Base-by-base conservation (phyloP, 1,140 invertebrate species). In the Lepidurus couesii region DNA sequence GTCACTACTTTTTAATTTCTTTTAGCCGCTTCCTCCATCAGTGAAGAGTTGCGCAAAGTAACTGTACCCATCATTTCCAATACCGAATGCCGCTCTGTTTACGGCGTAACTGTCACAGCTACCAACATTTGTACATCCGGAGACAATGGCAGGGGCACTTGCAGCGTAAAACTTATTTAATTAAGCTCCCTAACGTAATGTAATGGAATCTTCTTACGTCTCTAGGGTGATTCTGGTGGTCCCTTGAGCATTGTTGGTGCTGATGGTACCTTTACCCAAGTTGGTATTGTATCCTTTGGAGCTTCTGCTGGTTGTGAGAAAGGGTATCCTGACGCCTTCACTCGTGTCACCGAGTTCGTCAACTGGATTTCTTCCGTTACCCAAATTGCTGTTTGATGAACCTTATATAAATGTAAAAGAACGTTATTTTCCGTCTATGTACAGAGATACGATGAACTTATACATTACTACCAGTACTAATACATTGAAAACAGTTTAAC, bases 181-280 rank as follows among this genome's bases (percentile, higher is more conserved):
- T 34, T 34, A 1, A 34, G 26, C 26, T 34, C 26, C 26, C 21
- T 65, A 16, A n/a, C 21, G 16, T 65, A n/a, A 10, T 47, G 3
- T 10, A 21, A 13, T 65, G n/a, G 3, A 42, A 77, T 77, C 7
- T 24, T 16, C 45, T 79, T 79, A 73, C 83, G 80, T 78, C 82
- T 83, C 42, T 85, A 92, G 87, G 92, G 93, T 24, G 92, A 94
- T 81, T 93, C 92, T 4, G 92, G 92, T 44, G 91, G 91, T 0
- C 90, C 91, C 0, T 81, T 92, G 24, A 79, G 79, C 34, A 42
- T 75, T 4, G 83, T 84, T 73, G 82, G 81, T 43, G 81, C 79
- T 45, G 84, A 82, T 21, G 80, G 78, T 11, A 24, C 77, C 0
- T 77, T 42, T 78, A 44, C 74, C 77, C 42, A 85, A 83, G 84